A percentile compares a stretch with the other conserved stretches of the same genome.
Evolutionary conservation across 2,797 vertebrate species (phyloP).

Genomic region (Tamandua tetradactyla): DNA sequence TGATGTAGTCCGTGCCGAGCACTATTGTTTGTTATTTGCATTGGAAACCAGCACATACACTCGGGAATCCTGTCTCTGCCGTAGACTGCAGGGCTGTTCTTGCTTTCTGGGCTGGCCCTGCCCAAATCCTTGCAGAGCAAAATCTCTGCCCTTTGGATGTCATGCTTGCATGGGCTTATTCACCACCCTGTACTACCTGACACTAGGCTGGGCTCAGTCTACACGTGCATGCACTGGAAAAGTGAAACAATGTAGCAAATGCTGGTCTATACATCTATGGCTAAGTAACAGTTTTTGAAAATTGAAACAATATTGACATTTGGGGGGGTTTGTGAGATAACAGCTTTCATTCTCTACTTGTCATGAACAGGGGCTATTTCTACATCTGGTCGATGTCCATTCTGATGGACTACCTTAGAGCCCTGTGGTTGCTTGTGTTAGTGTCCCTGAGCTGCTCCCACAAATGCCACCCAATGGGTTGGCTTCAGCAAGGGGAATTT

Average conservation of each 20-base stretch:
- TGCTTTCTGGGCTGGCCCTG: not conserved
- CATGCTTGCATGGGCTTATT: not conserved
- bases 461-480: too few relatives aligned
- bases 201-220: not conserved
- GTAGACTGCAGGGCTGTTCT: not conserved
- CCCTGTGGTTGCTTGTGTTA: too few relatives aligned
- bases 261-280: not conserved
- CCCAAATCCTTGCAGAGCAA: not conserved
- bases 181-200: not conserved
- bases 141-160: not conserved
- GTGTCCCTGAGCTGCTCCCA: too few relatives aligned
- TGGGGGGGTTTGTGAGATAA: not conserved
- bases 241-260: not conserved
- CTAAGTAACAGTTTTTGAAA: not conserved
- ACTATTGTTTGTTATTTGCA: not conserved
- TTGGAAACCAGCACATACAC: not conserved
- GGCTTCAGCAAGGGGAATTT: too few relatives aligned
- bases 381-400: not conserved
- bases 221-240: not conserved
- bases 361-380: not conserved
- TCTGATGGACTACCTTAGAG: not conserved
- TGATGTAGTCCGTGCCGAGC: constrained; percentile 16
- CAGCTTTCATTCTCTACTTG: not conserved
- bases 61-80: not conserved
- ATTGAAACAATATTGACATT: not conserved